Conservation (phyloP, 1,140 invertebrate species). For the Bathynomus jamesi region DNA sequence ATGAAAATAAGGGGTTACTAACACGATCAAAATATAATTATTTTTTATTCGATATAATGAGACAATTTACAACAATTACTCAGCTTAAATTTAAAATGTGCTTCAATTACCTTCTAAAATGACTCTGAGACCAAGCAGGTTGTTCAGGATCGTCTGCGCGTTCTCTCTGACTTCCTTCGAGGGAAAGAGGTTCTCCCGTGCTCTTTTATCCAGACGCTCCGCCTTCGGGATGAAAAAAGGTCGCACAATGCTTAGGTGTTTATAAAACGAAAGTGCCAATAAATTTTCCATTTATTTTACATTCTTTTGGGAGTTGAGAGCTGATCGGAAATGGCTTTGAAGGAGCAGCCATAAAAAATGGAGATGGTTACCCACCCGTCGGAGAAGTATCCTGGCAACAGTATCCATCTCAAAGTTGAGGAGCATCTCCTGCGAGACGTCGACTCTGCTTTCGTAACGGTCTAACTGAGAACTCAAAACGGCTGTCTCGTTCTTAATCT, state of each 20-base stretch:
- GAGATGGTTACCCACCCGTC: slow-evolving; percentile 20
- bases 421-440: slow-evolving; percentile 16
- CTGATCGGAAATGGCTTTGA: too few species aligned
- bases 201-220: slow-evolving; percentile 12
- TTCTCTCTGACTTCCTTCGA: slow-evolving; percentile 18
- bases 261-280: too few species aligned
- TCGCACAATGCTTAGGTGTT: too few species aligned
- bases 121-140: slow-evolving; percentile 13
- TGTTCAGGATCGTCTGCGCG: slow-evolving; percentile 21
- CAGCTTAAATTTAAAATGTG: too few species aligned
- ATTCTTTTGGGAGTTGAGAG: too few species aligned
- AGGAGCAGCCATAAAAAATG: too few species aligned
- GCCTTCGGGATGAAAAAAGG: slow-evolving; percentile 23
- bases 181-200: slow-evolving; percentile 15
- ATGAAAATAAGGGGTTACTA: too few species aligned
- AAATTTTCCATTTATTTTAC: too few species aligned
- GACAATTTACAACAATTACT: too few species aligned
- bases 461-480: slow-evolving; percentile 17
- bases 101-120: too few species aligned
- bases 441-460: slow-evolving; percentile 25
- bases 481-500: slow-evolving; percentile 25
- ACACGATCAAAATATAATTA: too few species aligned
- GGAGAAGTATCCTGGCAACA: slow-evolving; percentile 19
- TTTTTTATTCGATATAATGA: too few species aligned
- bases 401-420: slow-evolving; percentile 25